phyloP scores from a whole-genome alignment of 1,140 invertebrate species.

The Elysia chlorotica region DNA sequence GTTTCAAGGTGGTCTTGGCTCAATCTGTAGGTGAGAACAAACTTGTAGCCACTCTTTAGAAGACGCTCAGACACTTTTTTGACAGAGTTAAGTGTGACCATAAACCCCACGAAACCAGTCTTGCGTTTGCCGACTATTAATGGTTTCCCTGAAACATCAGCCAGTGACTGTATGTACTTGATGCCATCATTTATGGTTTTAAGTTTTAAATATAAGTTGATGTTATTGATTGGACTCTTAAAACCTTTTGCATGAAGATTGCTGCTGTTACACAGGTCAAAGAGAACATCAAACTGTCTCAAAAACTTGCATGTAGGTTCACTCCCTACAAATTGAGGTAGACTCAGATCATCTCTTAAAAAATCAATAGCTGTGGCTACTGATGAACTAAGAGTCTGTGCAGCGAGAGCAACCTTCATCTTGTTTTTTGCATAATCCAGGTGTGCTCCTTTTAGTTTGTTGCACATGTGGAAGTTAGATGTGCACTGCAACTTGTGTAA shows the following conservation, averaged over 20 bases:
- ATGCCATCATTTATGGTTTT: neutral
- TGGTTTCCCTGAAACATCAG: neutral
- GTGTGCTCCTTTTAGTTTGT: neutral
- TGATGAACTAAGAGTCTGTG: constrained; percentile 1
- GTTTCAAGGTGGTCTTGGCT: constrained; percentile 3
- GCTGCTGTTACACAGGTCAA: neutral
- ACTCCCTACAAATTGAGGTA: neutral
- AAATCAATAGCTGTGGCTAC: constrained; percentile 6
- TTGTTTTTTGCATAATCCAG: neutral
- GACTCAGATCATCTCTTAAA: neutral
- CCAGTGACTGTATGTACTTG: neutral
- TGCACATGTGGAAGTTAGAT: neutral
- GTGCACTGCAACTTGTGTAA: neutral
- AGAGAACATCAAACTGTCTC: neutral
- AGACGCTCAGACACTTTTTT: neutral
- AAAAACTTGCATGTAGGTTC: neutral
- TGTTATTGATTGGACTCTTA: neutral
- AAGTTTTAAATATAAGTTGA: neutral
- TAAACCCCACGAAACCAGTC: neutral
- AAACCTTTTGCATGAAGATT: neutral
- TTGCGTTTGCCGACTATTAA: neutral
- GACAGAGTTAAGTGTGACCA: neutral
- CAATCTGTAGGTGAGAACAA: neutral
- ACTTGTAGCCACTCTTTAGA: neutral
- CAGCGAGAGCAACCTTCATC: neutral